A percentile compares a stretch with the other conserved stretches of the same genome.
Evolutionary conservation across 2,888 invertebrate genomes (phyloP).

Genomic region (Scotopteryx bipunctaria): DNA sequence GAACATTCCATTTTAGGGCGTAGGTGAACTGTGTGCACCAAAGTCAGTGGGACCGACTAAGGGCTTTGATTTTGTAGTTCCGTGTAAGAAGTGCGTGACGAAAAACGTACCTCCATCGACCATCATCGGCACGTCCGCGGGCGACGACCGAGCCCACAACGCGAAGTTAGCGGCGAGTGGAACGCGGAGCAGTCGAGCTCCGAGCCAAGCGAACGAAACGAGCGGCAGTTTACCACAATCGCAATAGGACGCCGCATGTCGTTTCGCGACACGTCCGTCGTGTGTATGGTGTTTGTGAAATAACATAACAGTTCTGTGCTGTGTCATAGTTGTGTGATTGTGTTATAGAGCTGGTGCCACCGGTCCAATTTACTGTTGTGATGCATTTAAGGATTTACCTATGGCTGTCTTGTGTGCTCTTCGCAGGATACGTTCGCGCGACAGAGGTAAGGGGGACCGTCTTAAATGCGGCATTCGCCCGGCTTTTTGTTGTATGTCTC

Average conservation of each 20-base stretch:
- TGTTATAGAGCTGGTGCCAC: conserved; percentile 69
- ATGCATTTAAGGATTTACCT: conserved; percentile 91
- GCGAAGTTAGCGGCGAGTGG: conserved; percentile 64
- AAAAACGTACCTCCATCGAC: conserved; percentile 72
- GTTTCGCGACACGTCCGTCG: conserved; percentile 66
- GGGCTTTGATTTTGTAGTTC: conserved; percentile 50
- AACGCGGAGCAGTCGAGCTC: conserved; percentile 48
- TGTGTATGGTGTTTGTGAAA: conserved; percentile 77
- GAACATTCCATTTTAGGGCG: conserved; percentile 48
- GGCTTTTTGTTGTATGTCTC: conserved; percentile 72
- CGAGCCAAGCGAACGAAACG: conserved; percentile 57
- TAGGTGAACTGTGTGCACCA: conserved; percentile 9
- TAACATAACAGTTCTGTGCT: conserved; percentile 79
- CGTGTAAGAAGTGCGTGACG: conserved; percentile 70
- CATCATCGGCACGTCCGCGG: conserved; percentile 58
- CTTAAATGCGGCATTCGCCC: conserved; percentile 75
- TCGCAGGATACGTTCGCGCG: conserved; percentile 89
- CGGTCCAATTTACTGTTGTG: conserved; percentile 80
- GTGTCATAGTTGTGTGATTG: conserved; percentile 73
- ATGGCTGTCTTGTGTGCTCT: conserved; percentile 88
- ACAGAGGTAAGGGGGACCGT: conserved; percentile 87
- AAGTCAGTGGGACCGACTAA: conserved; percentile 32
- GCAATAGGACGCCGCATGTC: conserved; percentile 68
- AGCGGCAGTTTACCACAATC: conserved; percentile 77
- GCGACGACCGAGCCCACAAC: conserved; percentile 59